These are phyloP conservation scores for Lumbricus terrestris DNA, from an alignment of 2,888 invertebrate species.

Conservation along the genomic window DNA sequence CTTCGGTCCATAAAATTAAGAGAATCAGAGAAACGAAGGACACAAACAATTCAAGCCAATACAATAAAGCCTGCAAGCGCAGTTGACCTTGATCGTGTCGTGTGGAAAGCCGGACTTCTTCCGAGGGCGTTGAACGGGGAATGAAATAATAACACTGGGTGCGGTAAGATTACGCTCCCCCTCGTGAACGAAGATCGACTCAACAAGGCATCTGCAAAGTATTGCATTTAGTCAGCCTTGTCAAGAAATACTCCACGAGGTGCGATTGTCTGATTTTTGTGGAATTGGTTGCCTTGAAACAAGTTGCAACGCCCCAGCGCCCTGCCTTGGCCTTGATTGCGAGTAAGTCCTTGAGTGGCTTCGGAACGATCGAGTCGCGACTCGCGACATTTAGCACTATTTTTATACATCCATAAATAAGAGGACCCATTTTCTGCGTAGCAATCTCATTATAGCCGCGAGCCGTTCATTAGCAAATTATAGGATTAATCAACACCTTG, in stretches of 20 bases:
- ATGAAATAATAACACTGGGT: background rate
- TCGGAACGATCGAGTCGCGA: too few relatives aligned
- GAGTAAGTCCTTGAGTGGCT: too few relatives aligned
- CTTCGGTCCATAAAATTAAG: background rate
- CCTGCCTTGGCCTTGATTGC: too few relatives aligned
- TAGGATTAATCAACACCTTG: too few relatives aligned
- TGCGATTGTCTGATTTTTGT: background rate
- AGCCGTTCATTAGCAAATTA: too few relatives aligned
- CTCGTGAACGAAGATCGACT: background rate
- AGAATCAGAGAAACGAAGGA: background rate
- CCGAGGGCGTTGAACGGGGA: background rate
- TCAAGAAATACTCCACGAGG: background rate
- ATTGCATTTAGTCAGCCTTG: background rate
- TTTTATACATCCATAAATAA: background rate
- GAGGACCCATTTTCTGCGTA: background rate
- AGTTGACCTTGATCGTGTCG: background rate
- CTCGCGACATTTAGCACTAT: too few relatives aligned
- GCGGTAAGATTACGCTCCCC: background rate
- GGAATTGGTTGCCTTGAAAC: background rate
- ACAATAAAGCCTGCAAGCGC: too few relatives aligned
- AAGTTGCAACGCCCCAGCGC: too few relatives aligned
- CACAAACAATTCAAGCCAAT: too few relatives aligned
- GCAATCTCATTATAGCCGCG: background rate
- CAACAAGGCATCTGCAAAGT: background rate
- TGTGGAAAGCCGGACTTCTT: background rate